A percentile compares a stretch with the other conserved stretches of the same genome.
Conservation (phyloP, 2,113 vertebrate species). For the Otus sunia region DNA sequence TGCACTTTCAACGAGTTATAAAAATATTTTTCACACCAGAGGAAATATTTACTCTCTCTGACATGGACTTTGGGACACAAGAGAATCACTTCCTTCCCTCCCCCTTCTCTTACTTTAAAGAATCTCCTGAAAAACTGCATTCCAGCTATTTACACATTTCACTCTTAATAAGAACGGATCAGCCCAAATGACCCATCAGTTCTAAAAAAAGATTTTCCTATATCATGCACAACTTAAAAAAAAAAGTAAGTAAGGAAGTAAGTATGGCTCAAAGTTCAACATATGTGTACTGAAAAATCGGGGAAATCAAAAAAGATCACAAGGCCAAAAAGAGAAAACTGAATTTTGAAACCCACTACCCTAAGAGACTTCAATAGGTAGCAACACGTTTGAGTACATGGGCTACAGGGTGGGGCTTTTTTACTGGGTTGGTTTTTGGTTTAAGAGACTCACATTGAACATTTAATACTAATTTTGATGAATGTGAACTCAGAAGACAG, state of each 20-base stretch:
- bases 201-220: conserved; percentile 24
- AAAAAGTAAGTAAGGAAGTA: neutral
- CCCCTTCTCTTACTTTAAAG: conserved; percentile 32
- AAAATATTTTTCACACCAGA: conserved; percentile 56
- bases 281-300: neutral
- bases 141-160: conserved; percentile 71
- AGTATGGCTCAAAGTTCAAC: neutral
- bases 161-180: conserved; percentile 35
- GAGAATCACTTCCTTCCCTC: conserved; percentile 49
- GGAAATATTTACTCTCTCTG: conserved; percentile 38
- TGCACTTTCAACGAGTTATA: conserved; percentile 53
- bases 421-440: neutral
- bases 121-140: conserved; percentile 67
- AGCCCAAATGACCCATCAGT: conserved; percentile 18
- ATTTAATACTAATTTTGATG: neutral
- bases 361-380: neutral
- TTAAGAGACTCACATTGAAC: neutral
- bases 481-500: neutral
- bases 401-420: neutral
- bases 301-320: neutral
- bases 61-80: conserved; percentile 58
- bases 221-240: conserved; percentile 43
- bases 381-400: neutral
- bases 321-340: neutral
- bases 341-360: neutral